These are phyloP conservation scores for Corticium candelabrum DNA, from an alignment of 37 sponge, comb jelly and placozoan species.

Conservation along the genomic window DNA sequence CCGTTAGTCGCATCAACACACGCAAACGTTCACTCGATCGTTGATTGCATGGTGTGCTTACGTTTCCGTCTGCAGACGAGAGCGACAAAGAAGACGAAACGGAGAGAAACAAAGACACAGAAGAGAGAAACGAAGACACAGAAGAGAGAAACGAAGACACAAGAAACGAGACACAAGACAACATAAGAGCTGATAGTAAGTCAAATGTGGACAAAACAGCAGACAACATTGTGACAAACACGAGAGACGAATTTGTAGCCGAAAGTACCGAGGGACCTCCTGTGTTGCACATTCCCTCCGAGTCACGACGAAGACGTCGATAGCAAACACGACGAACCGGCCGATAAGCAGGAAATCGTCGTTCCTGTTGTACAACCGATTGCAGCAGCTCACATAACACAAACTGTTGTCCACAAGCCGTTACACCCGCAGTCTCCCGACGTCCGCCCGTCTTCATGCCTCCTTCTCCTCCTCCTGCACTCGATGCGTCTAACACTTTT, in stretches of 20 bases:
- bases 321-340: background rate
- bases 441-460: too few relatives aligned
- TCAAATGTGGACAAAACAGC: too few relatives aligned
- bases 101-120: background rate
- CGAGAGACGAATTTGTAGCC: background rate
- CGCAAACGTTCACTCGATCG: background rate
- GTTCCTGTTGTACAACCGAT: too few relatives aligned
- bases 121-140: background rate
- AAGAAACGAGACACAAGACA: background rate
- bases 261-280: background rate
- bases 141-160: background rate
- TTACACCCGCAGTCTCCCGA: too few relatives aligned
- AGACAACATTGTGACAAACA: too few relatives aligned
- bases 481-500: background rate
- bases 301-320: background rate
- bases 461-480: too few relatives aligned
- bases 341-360: background rate
- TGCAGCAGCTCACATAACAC: too few relatives aligned
- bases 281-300: background rate
- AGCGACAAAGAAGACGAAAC: background rate
- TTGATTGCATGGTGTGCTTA: background rate
- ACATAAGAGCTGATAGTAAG: background rate
- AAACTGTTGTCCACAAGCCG: too few relatives aligned
- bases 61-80: background rate
- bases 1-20: background rate